Conservation (phyloP, 2,888 invertebrate genomes). For the Nomada ruficornis region DNA sequence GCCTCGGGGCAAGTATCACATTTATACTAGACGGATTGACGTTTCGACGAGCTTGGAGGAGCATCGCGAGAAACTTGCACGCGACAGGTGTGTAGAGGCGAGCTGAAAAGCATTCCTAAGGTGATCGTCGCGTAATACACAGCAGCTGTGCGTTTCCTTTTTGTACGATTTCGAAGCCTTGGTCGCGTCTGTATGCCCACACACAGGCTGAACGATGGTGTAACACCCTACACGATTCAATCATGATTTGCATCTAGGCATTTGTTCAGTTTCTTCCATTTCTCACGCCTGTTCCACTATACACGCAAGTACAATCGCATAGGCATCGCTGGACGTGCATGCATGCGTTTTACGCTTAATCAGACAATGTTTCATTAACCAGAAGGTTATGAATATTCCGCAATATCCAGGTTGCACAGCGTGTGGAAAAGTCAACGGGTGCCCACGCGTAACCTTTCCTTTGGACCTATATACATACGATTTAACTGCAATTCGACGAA, state of each 20-base stretch:
- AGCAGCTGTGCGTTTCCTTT: constrained; percentile 41
- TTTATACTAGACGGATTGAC: constrained; percentile 38
- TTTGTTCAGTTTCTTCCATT: constrained; percentile 66
- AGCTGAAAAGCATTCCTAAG: constrained; percentile 37
- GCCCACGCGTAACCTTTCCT: constrained; percentile 66
- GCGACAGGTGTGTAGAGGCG: constrained; percentile 50
- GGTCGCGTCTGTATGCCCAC: constrained; percentile 44
- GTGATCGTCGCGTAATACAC: constrained; percentile 34
- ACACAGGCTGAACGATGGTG: constrained; percentile 37
- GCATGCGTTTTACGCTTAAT: constrained; percentile 31
- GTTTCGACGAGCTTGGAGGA: constrained; percentile 33
- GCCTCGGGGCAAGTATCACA: constrained; percentile 1
- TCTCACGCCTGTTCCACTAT: constrained; percentile 61
- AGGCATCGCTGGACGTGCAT: background rate
- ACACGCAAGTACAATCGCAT: background rate
- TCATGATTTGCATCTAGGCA: constrained; percentile 55
- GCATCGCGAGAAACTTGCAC: constrained; percentile 37
- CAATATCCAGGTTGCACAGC: constrained; percentile 44
- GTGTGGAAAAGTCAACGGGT: constrained; percentile 40
- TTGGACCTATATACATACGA: constrained; percentile 37
- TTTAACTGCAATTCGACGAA: background rate
- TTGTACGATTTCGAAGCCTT: constrained; percentile 61
- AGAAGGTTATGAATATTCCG: constrained; percentile 63
- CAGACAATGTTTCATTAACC: constrained; percentile 59
- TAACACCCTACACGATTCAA: constrained; percentile 38